A percentile compares a stretch with the other conserved stretches of the same genome.
Conservation (phyloP, 2,888 invertebrate genomes). For the Brachyptera risi region DNA sequence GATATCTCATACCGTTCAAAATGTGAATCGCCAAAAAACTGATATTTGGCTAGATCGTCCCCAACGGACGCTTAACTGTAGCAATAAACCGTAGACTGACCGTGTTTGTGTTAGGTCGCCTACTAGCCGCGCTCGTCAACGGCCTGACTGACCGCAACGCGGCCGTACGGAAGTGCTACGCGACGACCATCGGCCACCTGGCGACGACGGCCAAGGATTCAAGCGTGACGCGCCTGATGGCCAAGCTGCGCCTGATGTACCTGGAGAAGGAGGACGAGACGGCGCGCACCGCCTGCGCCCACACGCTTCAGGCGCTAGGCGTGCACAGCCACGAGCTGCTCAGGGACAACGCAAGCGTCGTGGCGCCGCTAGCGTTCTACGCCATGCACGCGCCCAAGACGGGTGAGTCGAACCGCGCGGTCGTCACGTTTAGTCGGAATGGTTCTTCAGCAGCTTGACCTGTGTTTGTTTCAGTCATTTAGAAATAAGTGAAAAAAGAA, state of each 20-base stretch:
- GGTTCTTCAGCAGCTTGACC: too few species aligned
- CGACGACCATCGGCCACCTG: slow-evolving; percentile 79
- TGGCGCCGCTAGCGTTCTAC: slow-evolving; percentile 81
- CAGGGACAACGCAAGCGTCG: slow-evolving; percentile 66
- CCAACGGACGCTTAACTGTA: too few species aligned
- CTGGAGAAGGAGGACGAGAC: background rate
- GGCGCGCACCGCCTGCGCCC: slow-evolving; percentile 66
- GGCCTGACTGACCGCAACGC: slow-evolving; percentile 81
- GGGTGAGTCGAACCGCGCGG: too few species aligned
- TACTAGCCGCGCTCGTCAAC: slow-evolving; percentile 61
- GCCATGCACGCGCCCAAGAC: slow-evolving; percentile 84
- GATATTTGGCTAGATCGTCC: too few species aligned
- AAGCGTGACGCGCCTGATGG: slow-evolving; percentile 61
- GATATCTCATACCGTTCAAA: too few species aligned
- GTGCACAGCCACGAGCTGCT: slow-evolving; percentile 79
- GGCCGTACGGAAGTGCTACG: slow-evolving; percentile 78
- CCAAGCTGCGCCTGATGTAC: slow-evolving; percentile 48
- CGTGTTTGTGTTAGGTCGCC: slow-evolving; percentile 48
- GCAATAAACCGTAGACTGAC: background rate
- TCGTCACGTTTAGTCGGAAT: too few species aligned
- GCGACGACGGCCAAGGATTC: slow-evolving; percentile 75
- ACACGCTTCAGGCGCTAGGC: slow-evolving; percentile 74
- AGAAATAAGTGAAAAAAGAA: too few species aligned
- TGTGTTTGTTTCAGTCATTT: too few species aligned
- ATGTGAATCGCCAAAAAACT: too few species aligned